Evolutionary conservation across 2,888 invertebrate genomes (phyloP).

Genomic region (Choreutis nemorana): DNA sequence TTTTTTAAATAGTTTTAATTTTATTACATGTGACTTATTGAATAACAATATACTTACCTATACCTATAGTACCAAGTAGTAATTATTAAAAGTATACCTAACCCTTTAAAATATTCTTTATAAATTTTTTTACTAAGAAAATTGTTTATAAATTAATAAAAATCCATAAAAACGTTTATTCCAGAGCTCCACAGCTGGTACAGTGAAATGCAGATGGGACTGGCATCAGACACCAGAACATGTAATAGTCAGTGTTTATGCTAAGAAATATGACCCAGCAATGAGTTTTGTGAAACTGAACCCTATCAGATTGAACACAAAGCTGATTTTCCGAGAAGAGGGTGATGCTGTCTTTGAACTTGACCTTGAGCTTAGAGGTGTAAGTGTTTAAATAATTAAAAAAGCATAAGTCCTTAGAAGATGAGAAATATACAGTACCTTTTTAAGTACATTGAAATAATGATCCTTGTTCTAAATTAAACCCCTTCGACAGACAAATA

Average conservation of each 20-base stretch:
- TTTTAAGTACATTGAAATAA: background rate
- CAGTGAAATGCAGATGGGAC: constrained; percentile 84
- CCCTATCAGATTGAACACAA: constrained; percentile 79
- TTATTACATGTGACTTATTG: too few relatives aligned
- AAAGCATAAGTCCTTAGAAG: background rate
- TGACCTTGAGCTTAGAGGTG: constrained; percentile 84
- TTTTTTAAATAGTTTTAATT: constrained; percentile 2
- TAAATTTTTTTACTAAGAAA: too few relatives aligned
- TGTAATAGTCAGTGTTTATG: constrained; percentile 89
- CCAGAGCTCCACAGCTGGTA: constrained; percentile 62
- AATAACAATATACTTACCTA: too few relatives aligned
- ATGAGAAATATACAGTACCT: background rate
- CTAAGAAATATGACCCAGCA: constrained; percentile 86
- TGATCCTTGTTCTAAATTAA: background rate
- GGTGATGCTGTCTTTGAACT: constrained; percentile 73
- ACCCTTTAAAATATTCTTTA: too few relatives aligned
- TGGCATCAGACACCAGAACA: constrained; percentile 92
- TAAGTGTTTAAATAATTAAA: constrained; percentile 37
- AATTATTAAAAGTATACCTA: too few relatives aligned
- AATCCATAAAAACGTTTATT: constrained; percentile 18
- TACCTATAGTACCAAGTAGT: too few relatives aligned
- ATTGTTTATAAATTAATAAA: too few relatives aligned
- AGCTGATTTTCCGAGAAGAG: constrained; percentile 81
- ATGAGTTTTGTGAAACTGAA: constrained; percentile 81
- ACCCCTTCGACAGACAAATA: too few relatives aligned